Base-by-base conservation (phyloP, 2,113 vertebrate species). In the Ptilonorhynchus violaceus region DNA sequence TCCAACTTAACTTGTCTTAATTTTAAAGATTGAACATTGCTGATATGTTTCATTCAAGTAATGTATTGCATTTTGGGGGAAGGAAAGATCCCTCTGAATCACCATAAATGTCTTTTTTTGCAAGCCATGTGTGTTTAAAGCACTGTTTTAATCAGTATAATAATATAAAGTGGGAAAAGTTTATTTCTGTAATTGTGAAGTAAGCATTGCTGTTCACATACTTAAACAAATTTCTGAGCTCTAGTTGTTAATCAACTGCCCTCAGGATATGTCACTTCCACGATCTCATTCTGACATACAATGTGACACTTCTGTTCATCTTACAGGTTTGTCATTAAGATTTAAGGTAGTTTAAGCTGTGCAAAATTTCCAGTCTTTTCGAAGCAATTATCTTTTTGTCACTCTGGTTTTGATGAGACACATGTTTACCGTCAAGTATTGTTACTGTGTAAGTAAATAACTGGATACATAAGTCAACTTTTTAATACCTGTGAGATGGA, bases 231-330 rank as follows among this genome's bases (percentile, higher is more conserved):
- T 50, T 90, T 92, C 50, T 68, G 28, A 90, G 11, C 10, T 39
- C 37, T 66, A 28, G 28, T 21, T 85, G 23, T 89, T 87, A 53
- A 62, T 69, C 31, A 62, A 66, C 33, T 86, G 39, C 21, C 7
- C 10, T 73, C 24, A 15, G 25, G 11, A 31, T 66, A 6, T 59
- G 22, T 55, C 44, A 18, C n/a, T 82, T 92, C 60, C 19, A 59
- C 33, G 69, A 17, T 11, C 13, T 82, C 7, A 7, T 50, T 78
- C 8, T 75, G 47, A 11, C 0, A 0, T 66, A 12, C 3, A 3
- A 1, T 33, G 23, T 72, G 73, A 60, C 30, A 42, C 10, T 64
- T 58, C 18, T 44, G 13, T 44, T 96, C 15, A 21, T 89, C 23
- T 66, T 62, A 10, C 4, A 1, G 22, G 17, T 44, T 89, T 86